Evolutionary conservation across 2,113 vertebrate genomes (phyloP).

Genomic region (Porphyrio hochstetteri): DNA sequence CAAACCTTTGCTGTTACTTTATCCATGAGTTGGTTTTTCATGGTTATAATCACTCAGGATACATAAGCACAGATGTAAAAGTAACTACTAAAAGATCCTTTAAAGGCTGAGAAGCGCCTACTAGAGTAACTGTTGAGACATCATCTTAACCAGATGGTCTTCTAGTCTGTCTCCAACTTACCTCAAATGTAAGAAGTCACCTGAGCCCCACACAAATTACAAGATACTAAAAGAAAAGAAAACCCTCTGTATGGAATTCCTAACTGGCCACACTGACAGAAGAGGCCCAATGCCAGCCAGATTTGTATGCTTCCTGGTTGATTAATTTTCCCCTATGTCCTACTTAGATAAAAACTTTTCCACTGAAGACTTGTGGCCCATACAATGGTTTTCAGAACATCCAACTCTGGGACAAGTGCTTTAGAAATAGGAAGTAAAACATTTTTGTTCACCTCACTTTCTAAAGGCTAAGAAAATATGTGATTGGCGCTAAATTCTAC

Average conservation of each 20-base stretch:
- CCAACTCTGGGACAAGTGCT: neutral
- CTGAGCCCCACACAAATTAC: neutral
- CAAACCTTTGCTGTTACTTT: neutral
- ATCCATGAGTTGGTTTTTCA: neutral
- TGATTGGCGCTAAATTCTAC: neutral
- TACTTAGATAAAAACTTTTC: neutral
- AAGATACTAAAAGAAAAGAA: neutral
- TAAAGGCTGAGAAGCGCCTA: neutral
- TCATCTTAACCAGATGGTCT: neutral
- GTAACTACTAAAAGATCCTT: neutral
- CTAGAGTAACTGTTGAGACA: neutral
- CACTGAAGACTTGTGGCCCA: neutral
- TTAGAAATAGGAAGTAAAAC: neutral
- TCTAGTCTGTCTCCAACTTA: neutral
- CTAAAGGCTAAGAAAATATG: neutral
- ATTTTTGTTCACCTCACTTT: neutral
- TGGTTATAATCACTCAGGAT: neutral
- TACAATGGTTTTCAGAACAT: accelerated
- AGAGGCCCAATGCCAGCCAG: neutral
- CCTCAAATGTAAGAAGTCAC: neutral
- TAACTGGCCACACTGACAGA: neutral
- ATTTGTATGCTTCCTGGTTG: neutral
- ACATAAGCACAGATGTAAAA: neutral
- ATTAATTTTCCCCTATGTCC: neutral
- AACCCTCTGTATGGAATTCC: neutral